phyloP scores from a whole-genome alignment of 2,888 invertebrate species.

The Lobophora halterata region DNA sequence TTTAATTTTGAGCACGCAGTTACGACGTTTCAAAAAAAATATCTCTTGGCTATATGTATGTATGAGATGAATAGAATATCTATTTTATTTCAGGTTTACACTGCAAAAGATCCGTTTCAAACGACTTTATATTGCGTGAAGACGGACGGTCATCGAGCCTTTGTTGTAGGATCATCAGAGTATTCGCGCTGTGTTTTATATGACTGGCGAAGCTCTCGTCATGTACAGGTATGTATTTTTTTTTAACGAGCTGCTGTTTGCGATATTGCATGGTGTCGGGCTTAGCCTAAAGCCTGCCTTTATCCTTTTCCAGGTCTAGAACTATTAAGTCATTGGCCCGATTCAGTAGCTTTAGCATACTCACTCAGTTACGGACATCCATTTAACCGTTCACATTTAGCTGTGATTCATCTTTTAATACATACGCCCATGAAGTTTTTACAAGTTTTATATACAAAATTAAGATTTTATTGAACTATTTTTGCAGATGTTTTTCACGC shows the following conservation, averaged over 20 bases:
- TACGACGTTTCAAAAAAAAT: not conserved
- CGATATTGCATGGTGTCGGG: too few relatives aligned
- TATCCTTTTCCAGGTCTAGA: too few relatives aligned
- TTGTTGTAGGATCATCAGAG: slow-evolving; percentile 60
- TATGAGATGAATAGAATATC: slow-evolving; percentile 27
- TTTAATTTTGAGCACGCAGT: not conserved
- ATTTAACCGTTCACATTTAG: too few relatives aligned
- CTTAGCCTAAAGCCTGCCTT: too few relatives aligned
- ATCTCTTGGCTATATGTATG: too few relatives aligned
- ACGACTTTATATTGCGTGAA: slow-evolving; percentile 64
- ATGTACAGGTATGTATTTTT: slow-evolving; percentile 56
- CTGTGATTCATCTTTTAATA: too few relatives aligned
- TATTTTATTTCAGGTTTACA: slow-evolving; percentile 49
- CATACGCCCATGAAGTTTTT: too few relatives aligned
- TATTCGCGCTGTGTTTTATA: slow-evolving; percentile 67
- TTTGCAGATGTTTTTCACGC: slow-evolving; percentile 71
- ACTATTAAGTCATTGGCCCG: too few relatives aligned
- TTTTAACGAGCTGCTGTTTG: not conserved
- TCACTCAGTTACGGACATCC: too few relatives aligned
- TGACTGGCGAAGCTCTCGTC: slow-evolving; percentile 49
- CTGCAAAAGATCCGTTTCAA: slow-evolving; percentile 58
- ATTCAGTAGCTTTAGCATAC: too few relatives aligned
- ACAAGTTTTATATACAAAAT: not conserved
- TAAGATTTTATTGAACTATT: slow-evolving; percentile 1
- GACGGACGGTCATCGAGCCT: slow-evolving; percentile 53